Evolutionary conservation across 2,113 vertebrate species (phyloP).

Genomic region (Actenoides lindsayi): DNA sequence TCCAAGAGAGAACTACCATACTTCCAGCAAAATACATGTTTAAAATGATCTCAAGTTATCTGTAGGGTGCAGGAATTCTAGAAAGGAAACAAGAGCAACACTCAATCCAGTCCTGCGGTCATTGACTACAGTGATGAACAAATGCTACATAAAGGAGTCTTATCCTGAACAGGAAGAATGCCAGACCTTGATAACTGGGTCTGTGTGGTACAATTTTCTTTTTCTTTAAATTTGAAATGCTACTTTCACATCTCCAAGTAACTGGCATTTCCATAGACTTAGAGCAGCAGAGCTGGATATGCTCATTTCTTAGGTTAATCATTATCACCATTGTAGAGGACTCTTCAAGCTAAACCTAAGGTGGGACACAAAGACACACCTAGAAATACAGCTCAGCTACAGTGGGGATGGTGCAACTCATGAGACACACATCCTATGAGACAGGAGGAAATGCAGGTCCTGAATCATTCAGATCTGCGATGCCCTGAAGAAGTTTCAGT

Average conservation of each 20-base stretch:
- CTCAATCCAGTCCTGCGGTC: not conserved
- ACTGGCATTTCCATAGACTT: not conserved
- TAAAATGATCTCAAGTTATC: not conserved
- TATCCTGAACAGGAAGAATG: not conserved
- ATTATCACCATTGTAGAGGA: fast-evolving
- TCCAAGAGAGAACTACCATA: not conserved
- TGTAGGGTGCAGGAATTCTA: not conserved
- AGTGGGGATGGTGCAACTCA: too few relatives aligned
- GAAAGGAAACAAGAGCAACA: not conserved
- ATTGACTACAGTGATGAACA: not conserved
- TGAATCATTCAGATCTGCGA: not conserved
- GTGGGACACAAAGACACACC: not conserved
- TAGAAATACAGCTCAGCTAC: not conserved
- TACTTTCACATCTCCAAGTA: not conserved
- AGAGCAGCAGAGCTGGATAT: not conserved
- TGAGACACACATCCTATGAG: not conserved
- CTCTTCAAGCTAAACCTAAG: not conserved
- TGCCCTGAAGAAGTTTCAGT: not conserved
- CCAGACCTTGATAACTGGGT: not conserved
- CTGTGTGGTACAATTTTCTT: not conserved
- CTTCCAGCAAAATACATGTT: not conserved
- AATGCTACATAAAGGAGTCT: not conserved
- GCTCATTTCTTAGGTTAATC: not conserved
- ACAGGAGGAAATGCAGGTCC: not conserved
- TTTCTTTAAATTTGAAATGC: not conserved